Evolutionary conservation across 1,140 invertebrate genomes (phyloP).

Genomic region (Pogonus chalceus): DNA sequence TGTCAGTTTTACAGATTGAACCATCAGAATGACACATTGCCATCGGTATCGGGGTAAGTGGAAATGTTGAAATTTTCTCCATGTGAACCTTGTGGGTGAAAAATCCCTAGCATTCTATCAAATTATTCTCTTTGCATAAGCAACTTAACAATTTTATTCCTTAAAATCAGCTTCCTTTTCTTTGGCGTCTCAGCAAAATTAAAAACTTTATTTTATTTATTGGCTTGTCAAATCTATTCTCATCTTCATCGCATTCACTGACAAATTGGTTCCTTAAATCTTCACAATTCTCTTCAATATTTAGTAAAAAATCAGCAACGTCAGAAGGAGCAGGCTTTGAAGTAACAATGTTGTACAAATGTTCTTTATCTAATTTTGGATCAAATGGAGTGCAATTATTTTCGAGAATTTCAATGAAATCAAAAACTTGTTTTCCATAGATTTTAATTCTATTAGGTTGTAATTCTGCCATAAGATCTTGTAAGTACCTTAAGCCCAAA

Average conservation of each 20-base stretch:
- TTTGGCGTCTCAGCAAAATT: background rate
- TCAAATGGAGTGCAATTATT: background rate
- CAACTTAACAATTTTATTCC: background rate
- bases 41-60: too few relatives aligned
- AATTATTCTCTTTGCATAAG: too few relatives aligned
- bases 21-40: too few relatives aligned
- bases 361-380: background rate
- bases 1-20: too few relatives aligned
- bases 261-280: background rate
- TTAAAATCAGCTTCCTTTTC: background rate
- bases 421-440: background rate
- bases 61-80: too few relatives aligned
- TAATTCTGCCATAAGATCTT: constrained; percentile 8
- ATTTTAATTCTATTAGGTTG: background rate
- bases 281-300: background rate
- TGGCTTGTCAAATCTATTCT: background rate
- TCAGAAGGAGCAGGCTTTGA: background rate
- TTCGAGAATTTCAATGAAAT: background rate
- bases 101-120: too few relatives aligned
- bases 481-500: background rate
- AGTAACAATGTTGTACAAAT: background rate
- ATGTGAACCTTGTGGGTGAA: too few relatives aligned
- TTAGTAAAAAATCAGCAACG: background rate
- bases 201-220: background rate
- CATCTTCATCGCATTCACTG: background rate